Evolutionary conservation across 2,113 vertebrate genomes (phyloP).

Genomic region (Chionis minor): DNA sequence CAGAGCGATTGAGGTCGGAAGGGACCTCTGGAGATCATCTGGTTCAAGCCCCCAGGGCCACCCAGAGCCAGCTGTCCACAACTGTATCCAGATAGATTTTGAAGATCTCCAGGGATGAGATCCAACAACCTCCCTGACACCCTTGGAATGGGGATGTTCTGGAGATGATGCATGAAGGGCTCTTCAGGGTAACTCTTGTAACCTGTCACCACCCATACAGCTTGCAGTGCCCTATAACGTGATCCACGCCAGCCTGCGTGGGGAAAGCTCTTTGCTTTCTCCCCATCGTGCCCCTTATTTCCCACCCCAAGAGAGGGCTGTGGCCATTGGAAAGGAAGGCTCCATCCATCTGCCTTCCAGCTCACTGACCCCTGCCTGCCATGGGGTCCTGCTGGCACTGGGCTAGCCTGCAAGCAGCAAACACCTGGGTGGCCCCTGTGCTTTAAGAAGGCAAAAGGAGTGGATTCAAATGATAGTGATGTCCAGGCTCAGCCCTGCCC

Average conservation of each 20-base stretch:
- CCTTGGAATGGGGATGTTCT: background rate
- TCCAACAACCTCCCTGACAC: background rate
- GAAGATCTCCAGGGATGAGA: background rate
- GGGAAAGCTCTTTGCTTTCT: background rate
- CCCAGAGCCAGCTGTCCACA: background rate
- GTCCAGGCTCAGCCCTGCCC: background rate
- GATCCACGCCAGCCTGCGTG: background rate
- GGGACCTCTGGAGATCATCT: background rate
- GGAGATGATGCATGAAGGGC: background rate
- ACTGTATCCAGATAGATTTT: accelerated
- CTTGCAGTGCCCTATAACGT: background rate
- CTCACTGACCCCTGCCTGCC: background rate
- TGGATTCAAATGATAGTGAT: background rate
- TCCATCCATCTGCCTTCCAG: background rate
- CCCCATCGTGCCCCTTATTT: background rate
- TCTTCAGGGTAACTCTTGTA: background rate
- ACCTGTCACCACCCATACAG: background rate
- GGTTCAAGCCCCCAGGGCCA: background rate
- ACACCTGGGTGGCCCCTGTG: background rate
- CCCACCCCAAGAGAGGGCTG: background rate
- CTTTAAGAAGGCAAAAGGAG: background rate
- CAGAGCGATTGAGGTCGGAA: background rate
- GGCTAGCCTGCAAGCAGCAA: background rate
- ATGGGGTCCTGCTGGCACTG: background rate
- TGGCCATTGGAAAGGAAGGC: background rate